Percentiles rank a stretch among this genome's conserved stretches.
phyloP scores from a whole-genome alignment of 2,797 vertebrate genomes.

The Macroramphosus scolopax region DNA sequence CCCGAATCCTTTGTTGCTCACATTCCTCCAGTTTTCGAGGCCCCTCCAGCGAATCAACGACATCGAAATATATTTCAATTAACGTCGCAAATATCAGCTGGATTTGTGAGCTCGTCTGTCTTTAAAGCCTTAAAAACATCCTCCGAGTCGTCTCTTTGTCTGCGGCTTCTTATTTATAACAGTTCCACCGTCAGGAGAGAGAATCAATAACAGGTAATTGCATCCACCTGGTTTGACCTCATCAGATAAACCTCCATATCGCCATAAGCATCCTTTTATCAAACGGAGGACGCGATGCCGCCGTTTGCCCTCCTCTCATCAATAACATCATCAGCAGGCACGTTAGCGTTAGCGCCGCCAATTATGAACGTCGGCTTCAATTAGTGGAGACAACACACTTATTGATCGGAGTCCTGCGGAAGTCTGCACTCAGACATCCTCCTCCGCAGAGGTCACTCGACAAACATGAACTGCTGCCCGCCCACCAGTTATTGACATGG shows the following conservation, averaged over 20 bases:
- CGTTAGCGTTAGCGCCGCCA: slow-evolving; percentile 35
- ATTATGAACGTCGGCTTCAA: slow-evolving; percentile 69
- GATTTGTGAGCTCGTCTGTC: no score
- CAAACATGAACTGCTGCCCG: slow-evolving; percentile 7
- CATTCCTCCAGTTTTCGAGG: slow-evolving; percentile 10
- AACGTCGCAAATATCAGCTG: no score
- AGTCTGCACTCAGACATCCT: slow-evolving; percentile 24
- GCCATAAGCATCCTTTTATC: slow-evolving; percentile 8
- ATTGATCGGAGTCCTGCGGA: slow-evolving; percentile 58
- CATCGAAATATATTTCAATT: no score
- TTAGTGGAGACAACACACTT: slow-evolving; percentile 64
- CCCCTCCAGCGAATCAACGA: no score
- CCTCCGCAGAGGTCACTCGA: slow-evolving; percentile 45
- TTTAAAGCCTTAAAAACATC: no score
- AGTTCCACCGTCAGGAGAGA: slow-evolving; percentile 9
- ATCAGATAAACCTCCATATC: slow-evolving; percentile 12
- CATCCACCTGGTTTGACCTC: slow-evolving; percentile 9
- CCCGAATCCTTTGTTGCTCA: slow-evolving; percentile 11
- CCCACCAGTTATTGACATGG: no score
- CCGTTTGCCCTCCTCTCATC: slow-evolving; percentile 42
- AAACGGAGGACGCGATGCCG: slow-evolving; percentile 27
- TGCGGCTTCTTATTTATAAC: background rate
- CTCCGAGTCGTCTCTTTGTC: slow-evolving; percentile 8
- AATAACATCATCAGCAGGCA: slow-evolving; percentile 40
- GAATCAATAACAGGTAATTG: slow-evolving; percentile 23